Percentiles rank a stretch among this genome's conserved stretches.
phyloP scores from a whole-genome alignment of 2,113 vertebrate genomes.

The Ptychochromis oligacanthus region DNA sequence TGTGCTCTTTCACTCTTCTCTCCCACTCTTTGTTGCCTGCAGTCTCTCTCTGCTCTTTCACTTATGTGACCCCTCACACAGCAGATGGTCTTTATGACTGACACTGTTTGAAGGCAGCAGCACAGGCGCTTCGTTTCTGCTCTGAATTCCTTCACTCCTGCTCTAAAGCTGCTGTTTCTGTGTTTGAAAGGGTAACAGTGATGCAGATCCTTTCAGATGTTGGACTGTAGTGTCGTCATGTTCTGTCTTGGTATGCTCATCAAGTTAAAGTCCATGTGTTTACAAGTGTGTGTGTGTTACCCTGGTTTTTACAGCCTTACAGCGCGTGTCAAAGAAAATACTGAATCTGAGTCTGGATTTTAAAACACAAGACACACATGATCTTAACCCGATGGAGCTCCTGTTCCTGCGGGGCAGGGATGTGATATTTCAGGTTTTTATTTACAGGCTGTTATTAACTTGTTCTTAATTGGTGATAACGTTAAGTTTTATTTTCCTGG shows the following conservation, averaged over 20 bases:
- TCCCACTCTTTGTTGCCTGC: background rate
- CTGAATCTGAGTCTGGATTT: too few relatives aligned
- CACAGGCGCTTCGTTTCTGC: background rate
- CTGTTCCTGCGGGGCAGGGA: background rate
- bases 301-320: too few relatives aligned
- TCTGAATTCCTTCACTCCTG: background rate
- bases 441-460: background rate
- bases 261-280: background rate
- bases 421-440: background rate
- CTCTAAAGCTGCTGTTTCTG: background rate
- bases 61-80: background rate
- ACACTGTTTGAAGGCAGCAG: background rate
- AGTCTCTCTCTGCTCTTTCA: background rate
- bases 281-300: background rate
- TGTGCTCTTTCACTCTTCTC: too few relatives aligned
- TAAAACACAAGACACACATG: background rate
- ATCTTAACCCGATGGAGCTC: background rate
- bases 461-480: background rate
- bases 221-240: background rate
- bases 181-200: background rate
- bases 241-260: too few relatives aligned
- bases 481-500: background rate
- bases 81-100: background rate
- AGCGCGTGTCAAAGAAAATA: background rate
- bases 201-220: background rate